A percentile compares a stretch with the other conserved stretches of the same genome.
Evolutionary conservation across 2,888 invertebrate species (phyloP).

Genomic region (Machimus rusticus): DNA sequence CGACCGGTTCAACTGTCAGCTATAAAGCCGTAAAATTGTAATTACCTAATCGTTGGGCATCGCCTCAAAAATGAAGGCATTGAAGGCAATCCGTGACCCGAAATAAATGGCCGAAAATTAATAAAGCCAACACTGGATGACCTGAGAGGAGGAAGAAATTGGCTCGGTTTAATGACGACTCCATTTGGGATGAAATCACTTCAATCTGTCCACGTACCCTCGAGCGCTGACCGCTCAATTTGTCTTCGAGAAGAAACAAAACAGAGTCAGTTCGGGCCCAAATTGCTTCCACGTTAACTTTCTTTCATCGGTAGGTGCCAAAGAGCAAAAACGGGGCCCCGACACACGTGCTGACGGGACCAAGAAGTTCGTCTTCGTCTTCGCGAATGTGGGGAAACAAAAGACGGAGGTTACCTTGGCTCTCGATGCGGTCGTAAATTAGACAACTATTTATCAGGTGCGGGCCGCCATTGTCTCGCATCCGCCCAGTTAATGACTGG

Average conservation of each 20-base stretch:
- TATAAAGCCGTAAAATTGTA: background rate
- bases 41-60: background rate
- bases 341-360: background rate
- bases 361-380: background rate
- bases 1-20: background rate
- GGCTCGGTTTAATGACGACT: background rate
- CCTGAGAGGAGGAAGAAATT: background rate
- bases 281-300: background rate
- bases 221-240: slow-evolving; percentile 9
- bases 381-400: background rate
- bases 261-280: background rate
- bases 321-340: background rate
- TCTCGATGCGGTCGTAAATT: slow-evolving; percentile 3
- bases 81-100: background rate
- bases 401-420: background rate
- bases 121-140: background rate
- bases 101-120: background rate
- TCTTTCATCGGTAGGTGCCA: background rate
- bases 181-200: background rate
- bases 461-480: slow-evolving; percentile 41
- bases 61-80: background rate
- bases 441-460: slow-evolving; percentile 20
- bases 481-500: slow-evolving; percentile 24
- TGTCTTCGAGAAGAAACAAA: background rate
- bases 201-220: slow-evolving; percentile 5